Base-by-base conservation (phyloP, 1,140 invertebrate species). In the Triops longicaudatus region DNA sequence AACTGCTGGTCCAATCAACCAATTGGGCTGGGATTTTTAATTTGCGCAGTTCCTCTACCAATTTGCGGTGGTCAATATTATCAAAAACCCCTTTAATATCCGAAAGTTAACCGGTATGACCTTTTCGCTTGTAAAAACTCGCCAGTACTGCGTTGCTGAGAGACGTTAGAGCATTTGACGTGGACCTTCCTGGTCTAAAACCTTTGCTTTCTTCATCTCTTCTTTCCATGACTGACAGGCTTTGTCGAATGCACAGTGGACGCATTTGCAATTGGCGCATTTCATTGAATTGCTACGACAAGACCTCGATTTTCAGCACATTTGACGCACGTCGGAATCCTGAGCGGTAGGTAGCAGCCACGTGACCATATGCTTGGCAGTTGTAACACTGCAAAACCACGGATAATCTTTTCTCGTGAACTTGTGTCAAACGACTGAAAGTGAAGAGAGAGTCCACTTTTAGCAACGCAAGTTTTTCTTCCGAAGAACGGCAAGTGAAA, bases 361-460 rank as follows among this genome's bases (percentile, higher is more conserved):
- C 4, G 31, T 73, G 73, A 10, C 73, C 74, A 27, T 42, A 75
- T 44, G 37, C 31, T 75, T 75, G 74, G 31, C 74, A 75, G 6
- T 75, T 75, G 31, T 7, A 75, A 41, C 74, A 75, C 17, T 75
- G 74, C 22, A 75, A 27, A 26, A 75, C 31, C 7, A 14, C 41
- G 27, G 37, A 10, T 7, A 26, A 28, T 7, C 26, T 4, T 37
- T 28, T 42, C 22, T 41, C 74, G 6, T 42, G 6, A 3, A 75
- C 74, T 42, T 75, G 74, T 6, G 37, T 6, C 22, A 75, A 37
- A 4, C 31, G 74, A 14, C 41, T 75, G 74, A 75, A 75, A 27
- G 74, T 27, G 43, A 4, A 42, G 14, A 75, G 31, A 1, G n/a
- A 28, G n/a, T 11, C 17, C 10, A 42, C 43, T 26, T 22, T 41